Percentiles rank a stretch among this genome's conserved stretches.
These are phyloP conservation scores for Drosophila azteca DNA, from an alignment of 1,140 invertebrate genomes.

Conservation along the genomic window DNA sequence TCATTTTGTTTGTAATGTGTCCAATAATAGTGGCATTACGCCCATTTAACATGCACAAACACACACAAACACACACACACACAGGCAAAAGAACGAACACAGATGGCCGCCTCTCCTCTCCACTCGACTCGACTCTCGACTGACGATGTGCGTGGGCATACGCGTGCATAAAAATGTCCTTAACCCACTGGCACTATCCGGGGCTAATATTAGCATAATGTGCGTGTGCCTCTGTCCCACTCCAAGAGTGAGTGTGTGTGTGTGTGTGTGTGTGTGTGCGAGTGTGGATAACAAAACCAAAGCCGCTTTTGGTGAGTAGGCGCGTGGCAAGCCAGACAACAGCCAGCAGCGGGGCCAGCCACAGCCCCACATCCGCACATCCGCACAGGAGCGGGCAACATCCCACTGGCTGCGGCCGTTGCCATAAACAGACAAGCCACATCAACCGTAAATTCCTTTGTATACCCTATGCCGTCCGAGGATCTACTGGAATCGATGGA, in stretches of 20 bases:
- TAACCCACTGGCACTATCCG: conserved; percentile 72
- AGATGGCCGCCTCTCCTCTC: conserved; percentile 6
- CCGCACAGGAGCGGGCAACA: conserved; percentile 9
- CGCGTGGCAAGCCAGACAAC: conserved; percentile 28
- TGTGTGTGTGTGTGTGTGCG: conserved; percentile 22
- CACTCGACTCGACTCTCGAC: too few species aligned
- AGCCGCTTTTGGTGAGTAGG: conserved; percentile 54
- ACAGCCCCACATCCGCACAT: too few species aligned
- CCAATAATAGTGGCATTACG: conserved; percentile 82
- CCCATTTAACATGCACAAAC: conserved; percentile 77
- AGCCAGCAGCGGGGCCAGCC: too few species aligned
- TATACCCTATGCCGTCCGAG: conserved; percentile 14
- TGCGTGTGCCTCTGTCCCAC: conserved; percentile 22
- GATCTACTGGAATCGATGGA: background rate
- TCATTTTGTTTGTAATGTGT: conserved; percentile 81
- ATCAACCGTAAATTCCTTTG: conserved; percentile 55
- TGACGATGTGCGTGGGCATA: conserved; percentile 32
- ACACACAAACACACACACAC: conserved; percentile 59
- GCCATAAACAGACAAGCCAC: conserved; percentile 54
- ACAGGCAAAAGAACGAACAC: conserved; percentile 47
- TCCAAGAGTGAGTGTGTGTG: conserved; percentile 1
- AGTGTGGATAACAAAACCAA: conserved; percentile 58
- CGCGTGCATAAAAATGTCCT: conserved; percentile 75
- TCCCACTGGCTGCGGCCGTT: background rate
- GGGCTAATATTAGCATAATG: conserved; percentile 80